Percentiles rank a stretch among this genome's conserved stretches.
phyloP scores from a whole-genome alignment of 2,797 vertebrate species.

The Myioborus melanocephalus region DNA sequence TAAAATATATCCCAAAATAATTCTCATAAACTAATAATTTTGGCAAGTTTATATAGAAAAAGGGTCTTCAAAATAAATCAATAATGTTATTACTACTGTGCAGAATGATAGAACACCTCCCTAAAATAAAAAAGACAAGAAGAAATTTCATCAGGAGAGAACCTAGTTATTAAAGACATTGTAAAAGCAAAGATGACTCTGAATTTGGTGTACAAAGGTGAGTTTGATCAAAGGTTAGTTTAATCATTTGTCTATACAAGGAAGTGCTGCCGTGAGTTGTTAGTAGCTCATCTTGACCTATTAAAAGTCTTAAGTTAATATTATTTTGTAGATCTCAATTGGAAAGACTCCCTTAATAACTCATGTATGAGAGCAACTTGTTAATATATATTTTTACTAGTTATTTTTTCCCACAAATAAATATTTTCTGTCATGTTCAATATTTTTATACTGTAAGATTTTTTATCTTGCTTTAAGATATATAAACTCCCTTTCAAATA shows the following conservation, averaged over 20 bases:
- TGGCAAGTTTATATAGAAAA: neutral
- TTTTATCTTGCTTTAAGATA: neutral
- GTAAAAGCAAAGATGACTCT: neutral
- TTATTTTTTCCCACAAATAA: neutral
- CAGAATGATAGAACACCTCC: neutral
- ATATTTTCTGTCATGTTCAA: neutral
- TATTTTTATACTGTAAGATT: neutral
- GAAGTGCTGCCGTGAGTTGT: neutral
- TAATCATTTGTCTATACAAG: neutral
- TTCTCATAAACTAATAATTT: neutral
- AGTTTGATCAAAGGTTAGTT: neutral
- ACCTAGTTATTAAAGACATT: neutral
- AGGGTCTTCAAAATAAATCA: neutral
- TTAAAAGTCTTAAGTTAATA: neutral
- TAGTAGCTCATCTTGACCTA: neutral
- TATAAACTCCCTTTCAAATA: neutral
- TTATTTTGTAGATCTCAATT: neutral
- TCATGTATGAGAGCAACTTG: neutral
- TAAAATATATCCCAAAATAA: neutral
- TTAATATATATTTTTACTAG: neutral
- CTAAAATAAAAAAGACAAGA: neutral
- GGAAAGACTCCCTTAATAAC: neutral
- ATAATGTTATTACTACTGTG: neutral
- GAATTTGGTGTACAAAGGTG: neutral
- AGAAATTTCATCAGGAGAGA: neutral